Conservation (phyloP, 2,888 invertebrate species). For the Agrotis puta region DNA sequence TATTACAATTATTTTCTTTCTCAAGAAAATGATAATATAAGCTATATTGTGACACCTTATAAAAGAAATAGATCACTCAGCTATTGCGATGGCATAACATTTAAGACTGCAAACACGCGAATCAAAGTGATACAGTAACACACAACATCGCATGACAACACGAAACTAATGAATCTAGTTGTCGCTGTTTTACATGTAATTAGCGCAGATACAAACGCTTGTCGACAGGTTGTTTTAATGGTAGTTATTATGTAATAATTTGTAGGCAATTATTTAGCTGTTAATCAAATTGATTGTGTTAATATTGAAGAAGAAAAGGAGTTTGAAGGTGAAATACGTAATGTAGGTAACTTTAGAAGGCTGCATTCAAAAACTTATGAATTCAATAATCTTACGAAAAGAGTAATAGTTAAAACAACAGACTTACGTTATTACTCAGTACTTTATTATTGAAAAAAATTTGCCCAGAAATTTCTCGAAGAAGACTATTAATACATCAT, state of each 20-base stretch:
- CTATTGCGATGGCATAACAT: slow-evolving; percentile 4
- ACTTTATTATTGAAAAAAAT: background rate
- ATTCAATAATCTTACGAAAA: background rate
- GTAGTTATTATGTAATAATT: slow-evolving; percentile 23
- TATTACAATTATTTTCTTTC: too few species aligned
- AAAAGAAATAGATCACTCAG: background rate
- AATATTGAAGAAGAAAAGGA: slow-evolving; percentile 8
- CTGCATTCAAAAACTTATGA: too few species aligned
- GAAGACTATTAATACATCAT: background rate
- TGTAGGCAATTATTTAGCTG: slow-evolving; percentile 1
- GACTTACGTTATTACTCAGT: too few species aligned
- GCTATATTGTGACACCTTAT: background rate
- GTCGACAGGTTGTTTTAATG: slow-evolving; percentile 32
- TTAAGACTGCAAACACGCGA: slow-evolving; percentile 33
- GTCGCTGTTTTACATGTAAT: slow-evolving; percentile 36
- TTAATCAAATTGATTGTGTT: slow-evolving; percentile 22
- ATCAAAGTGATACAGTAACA: slow-evolving; percentile 9
- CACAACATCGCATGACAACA: slow-evolving; percentile 49
- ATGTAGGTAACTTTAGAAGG: background rate
- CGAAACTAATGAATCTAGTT: slow-evolving; percentile 19
- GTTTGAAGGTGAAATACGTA: background rate
- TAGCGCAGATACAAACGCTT: slow-evolving; percentile 29
- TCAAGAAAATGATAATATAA: background rate
- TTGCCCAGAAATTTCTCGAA: background rate
- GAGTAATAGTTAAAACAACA: too few species aligned